Percentiles rank a stretch among this genome's conserved stretches.
Evolutionary conservation across 92 coral and sea anemone genomes (phyloP).

Genomic region (Zoanthus gigantus): DNA sequence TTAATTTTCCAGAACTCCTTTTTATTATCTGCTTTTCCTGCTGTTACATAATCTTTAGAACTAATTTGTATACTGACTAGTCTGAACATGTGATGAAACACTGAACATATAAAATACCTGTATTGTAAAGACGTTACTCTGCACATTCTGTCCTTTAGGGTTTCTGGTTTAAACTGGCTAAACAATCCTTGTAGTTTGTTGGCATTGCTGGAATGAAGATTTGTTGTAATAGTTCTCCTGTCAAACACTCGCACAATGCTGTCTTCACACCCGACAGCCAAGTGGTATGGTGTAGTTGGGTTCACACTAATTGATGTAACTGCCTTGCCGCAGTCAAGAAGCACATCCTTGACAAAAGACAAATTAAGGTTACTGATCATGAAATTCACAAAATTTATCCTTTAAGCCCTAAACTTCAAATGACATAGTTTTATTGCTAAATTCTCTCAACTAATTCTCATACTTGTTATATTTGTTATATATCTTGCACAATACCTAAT

Average conservation of each 20-base stretch:
- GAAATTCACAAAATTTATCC: too few species aligned
- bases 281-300: conserved; percentile 91
- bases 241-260: conserved; percentile 93
- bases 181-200: conserved; percentile 85
- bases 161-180: conserved; percentile 91
- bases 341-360: conserved; percentile 74
- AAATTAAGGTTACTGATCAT: not conserved
- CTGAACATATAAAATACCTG: not conserved
- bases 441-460: too few species aligned
- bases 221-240: conserved; percentile 87
- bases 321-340: conserved; percentile 91
- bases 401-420: too few species aligned
- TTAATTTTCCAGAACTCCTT: too few species aligned
- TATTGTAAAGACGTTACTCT: conserved; percentile 84
- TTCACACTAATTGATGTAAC: conserved; percentile 93
- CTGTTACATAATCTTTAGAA: too few species aligned
- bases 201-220: conserved; percentile 53
- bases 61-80: too few species aligned
- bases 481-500: too few species aligned
- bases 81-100: too few species aligned
- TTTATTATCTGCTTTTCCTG: too few species aligned
- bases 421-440: too few species aligned
- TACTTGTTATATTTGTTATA: too few species aligned
- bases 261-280: conserved; percentile 95
- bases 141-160: conserved; percentile 86